Conservation (phyloP, 1,140 invertebrate species). For the Eubasilissa regina region DNA sequence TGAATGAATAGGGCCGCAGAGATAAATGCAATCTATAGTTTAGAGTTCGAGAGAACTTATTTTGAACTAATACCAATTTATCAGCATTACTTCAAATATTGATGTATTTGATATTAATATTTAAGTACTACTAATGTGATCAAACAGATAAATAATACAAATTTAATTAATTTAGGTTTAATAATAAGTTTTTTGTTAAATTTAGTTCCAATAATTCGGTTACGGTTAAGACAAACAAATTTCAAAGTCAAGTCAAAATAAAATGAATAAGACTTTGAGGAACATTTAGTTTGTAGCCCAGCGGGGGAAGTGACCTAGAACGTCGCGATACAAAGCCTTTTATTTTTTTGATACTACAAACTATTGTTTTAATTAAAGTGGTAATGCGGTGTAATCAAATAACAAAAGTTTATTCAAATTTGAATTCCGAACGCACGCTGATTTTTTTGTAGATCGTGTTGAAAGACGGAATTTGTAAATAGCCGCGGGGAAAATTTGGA, state of each 20-base stretch:
- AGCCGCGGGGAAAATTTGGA: constrained; percentile 3
- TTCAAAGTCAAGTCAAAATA: neutral
- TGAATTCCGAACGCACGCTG: constrained; percentile 41
- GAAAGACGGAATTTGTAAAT: constrained; percentile 20
- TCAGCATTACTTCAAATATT: no score
- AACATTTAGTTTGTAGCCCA: neutral
- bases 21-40: no score
- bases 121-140: no score
- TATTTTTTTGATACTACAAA: constrained; percentile 44
- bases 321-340: constrained; percentile 51
- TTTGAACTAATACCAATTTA: no score
- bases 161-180: no score
- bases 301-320: constrained; percentile 55
- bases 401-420: constrained; percentile 60
- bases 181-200: no score
- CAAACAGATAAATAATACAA: no score
- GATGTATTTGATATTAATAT: no score
- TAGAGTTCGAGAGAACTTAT: no score
- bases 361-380: constrained; percentile 59
- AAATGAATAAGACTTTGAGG: constrained; percentile 6
- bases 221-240: no score
- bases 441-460: constrained; percentile 32
- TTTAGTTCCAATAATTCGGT: no score
- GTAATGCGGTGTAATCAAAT: constrained; percentile 51
- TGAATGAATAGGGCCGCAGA: no score